Evolutionary conservation across 2,113 vertebrate genomes (phyloP).

Genomic region (Calcarius ornatus): DNA sequence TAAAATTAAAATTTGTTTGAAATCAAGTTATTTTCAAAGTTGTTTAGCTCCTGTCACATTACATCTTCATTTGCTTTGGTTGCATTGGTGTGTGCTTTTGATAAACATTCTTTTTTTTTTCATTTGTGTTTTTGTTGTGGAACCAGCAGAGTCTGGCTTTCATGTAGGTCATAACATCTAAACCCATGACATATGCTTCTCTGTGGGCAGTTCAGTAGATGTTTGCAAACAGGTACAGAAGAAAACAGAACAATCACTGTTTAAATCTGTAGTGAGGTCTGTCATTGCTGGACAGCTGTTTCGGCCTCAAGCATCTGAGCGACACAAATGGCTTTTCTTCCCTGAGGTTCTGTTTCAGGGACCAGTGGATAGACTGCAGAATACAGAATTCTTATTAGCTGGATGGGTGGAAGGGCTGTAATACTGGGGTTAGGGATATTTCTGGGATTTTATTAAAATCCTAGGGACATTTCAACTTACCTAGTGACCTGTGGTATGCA

Average conservation of each 20-base stretch:
- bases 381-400: not conserved
- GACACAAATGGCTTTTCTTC: not conserved
- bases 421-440: not conserved
- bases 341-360: not conserved
- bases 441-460: not conserved
- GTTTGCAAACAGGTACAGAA: not conserved
- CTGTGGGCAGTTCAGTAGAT: not conserved
- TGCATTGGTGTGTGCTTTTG: not conserved
- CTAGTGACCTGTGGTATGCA: not conserved
- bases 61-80: not conserved
- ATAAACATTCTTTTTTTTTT: not conserved
- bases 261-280: not conserved
- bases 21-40: not conserved
- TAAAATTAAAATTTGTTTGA: not conserved
- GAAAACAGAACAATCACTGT: rapidly evolving
- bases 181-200: not conserved
- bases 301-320: not conserved
- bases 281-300: not conserved
- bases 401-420: not conserved
- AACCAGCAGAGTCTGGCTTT: not conserved
- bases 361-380: not conserved
- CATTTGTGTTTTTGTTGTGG: not conserved
- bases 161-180: not conserved
- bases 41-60: not conserved
- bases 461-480: rapidly evolving